These are phyloP conservation scores for Labeo calbasu DNA, from an alignment of 2,797 vertebrate species.

Conservation along the genomic window DNA sequence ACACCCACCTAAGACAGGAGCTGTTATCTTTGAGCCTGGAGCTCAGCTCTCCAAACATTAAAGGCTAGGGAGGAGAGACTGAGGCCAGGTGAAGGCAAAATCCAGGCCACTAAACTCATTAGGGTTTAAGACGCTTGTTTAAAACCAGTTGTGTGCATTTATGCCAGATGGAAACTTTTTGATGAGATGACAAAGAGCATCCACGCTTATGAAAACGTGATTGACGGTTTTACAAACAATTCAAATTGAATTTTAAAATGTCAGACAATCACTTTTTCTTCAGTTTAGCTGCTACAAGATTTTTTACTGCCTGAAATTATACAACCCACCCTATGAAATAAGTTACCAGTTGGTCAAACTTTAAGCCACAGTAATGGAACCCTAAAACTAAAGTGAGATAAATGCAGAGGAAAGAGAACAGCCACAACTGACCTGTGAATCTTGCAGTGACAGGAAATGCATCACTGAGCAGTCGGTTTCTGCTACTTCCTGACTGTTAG, in stretches of 20 bases:
- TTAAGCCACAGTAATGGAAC: constrained; percentile 17
- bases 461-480: constrained; percentile 77
- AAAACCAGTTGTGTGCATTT: background rate
- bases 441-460: constrained; percentile 78
- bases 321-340: background rate
- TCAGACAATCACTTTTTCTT: background rate
- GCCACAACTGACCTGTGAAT: constrained; percentile 81
- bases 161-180: background rate
- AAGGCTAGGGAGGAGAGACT: constrained; percentile 11
- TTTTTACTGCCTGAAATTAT: background rate
- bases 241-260: background rate
- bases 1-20: constrained; percentile 59
- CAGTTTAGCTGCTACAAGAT: background rate
- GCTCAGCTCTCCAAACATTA: constrained; percentile 21
- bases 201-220: constrained; percentile 1
- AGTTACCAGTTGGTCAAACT: background rate
- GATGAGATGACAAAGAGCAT: background rate
- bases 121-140: constrained; percentile 9
- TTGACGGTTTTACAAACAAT: background rate
- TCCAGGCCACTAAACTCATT: constrained; percentile 17
- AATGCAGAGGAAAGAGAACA: constrained; percentile 54
- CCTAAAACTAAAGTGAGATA: constrained; percentile 60
- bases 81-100: constrained; percentile 16
- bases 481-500: constrained; percentile 86
- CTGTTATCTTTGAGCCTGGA: constrained; percentile 40